These are phyloP conservation scores for Sminthopsis crassicaudata DNA, from an alignment of 2,113 vertebrate species.

Conservation along the genomic window DNA sequence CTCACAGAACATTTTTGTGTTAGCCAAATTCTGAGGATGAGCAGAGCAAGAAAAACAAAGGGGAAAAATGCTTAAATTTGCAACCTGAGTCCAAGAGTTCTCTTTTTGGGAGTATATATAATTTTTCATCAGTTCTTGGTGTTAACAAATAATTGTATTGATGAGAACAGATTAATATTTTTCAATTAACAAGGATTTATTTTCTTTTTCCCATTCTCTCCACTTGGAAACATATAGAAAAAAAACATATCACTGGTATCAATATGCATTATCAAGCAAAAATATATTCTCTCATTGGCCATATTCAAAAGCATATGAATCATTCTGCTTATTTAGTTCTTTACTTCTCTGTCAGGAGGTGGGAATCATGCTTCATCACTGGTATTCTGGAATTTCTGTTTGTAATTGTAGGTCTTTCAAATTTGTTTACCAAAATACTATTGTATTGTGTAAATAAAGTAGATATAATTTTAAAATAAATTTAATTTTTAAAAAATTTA, in stretches of 20 bases:
- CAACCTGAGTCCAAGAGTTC: neutral
- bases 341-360: neutral
- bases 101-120: neutral
- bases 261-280: neutral
- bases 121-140: neutral
- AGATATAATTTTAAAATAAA: neutral
- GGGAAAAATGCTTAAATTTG: neutral
- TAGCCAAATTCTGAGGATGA: neutral
- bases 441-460: neutral
- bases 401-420: neutral
- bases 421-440: neutral
- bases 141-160: neutral
- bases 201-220: neutral
- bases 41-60: neutral
- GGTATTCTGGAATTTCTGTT: neutral
- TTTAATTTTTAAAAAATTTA: neutral
- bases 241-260: neutral
- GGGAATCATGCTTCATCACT: neutral
- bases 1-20: neutral
- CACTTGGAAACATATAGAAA: neutral
- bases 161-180: neutral
- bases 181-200: neutral
- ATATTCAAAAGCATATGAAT: neutral
- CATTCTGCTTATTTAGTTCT: neutral
- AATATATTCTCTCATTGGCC: neutral